phyloP scores from a whole-genome alignment of 2,113 vertebrate species.

The Engraulis encrasicolus region DNA sequence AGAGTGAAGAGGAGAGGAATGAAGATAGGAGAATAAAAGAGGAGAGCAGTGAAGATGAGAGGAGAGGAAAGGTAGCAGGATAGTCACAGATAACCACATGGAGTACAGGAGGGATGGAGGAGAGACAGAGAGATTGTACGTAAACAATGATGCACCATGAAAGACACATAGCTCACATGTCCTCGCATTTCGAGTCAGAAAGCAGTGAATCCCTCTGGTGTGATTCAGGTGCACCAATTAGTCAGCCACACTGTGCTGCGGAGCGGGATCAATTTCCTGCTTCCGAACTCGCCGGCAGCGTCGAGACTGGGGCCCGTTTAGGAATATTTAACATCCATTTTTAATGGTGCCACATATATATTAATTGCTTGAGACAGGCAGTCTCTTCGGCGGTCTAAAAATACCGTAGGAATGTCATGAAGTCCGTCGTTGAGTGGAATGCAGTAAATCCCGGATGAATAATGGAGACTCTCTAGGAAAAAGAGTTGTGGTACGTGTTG shows the following conservation, averaged over 20 bases:
- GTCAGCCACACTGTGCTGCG: not conserved
- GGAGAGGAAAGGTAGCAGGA: no score
- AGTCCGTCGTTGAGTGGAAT: not conserved
- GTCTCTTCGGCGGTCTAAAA: slow-evolving; percentile 16
- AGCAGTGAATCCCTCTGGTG: not conserved
- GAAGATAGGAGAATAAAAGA: no score
- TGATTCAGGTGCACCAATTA: not conserved
- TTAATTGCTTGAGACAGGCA: slow-evolving; percentile 15
- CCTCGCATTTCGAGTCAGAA: not conserved
- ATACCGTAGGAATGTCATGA: slow-evolving; percentile 15
- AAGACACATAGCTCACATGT: not conserved
- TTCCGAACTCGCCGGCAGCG: not conserved
- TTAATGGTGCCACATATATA: slow-evolving; percentile 24
- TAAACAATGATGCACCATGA: slow-evolving; percentile 19
- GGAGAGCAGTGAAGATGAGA: no score
- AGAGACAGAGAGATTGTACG: not conserved
- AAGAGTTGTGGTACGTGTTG: no score
- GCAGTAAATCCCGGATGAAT: not conserved
- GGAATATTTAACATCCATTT: slow-evolving; percentile 1
- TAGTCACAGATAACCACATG: no score
- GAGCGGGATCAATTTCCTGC: not conserved
- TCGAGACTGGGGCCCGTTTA: not conserved
- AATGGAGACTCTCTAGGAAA: not conserved
- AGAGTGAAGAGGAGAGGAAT: no score
- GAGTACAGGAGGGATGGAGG: no score